Evolutionary conservation across 2,113 vertebrate species (phyloP).

Genomic region (Perca flavescens): DNA sequence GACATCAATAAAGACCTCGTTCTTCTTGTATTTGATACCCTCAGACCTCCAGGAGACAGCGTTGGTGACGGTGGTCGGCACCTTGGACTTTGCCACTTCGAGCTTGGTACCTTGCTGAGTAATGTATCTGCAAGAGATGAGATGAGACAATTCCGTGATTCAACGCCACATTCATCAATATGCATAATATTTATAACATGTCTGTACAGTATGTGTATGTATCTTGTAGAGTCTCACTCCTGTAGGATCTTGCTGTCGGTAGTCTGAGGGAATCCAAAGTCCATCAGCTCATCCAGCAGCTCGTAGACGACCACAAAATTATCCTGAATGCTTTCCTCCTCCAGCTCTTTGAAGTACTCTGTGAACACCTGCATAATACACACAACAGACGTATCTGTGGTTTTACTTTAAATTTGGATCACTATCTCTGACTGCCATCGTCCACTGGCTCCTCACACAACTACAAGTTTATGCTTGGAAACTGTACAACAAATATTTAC

Average conservation of each 20-base stretch:
- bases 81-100: conserved; percentile 88
- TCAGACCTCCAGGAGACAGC: conserved; percentile 97
- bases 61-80: conserved; percentile 94
- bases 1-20: conserved; percentile 97
- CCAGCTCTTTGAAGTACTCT: conserved; percentile 96
- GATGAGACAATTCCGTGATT: neutral
- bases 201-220: neutral
- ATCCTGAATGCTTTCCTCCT: conserved; percentile 96
- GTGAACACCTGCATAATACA: conserved; percentile 88
- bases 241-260: conserved; percentile 97
- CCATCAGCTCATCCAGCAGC: conserved; percentile 96
- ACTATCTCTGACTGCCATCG: neutral
- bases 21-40: conserved; percentile 95
- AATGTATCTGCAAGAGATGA: conserved; percentile 87
- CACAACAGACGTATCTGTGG: conserved; percentile 3
- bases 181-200: neutral
- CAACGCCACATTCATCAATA: neutral
- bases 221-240: conserved; percentile 85
- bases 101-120: conserved; percentile 93
- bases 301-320: conserved; percentile 97
- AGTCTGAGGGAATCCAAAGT: conserved; percentile 96
- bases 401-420: neutral
- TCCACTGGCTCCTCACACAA: neutral
- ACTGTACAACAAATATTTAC: neutral
- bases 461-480: neutral